A percentile compares a stretch with the other conserved stretches of the same genome.
These are phyloP conservation scores for Myocastor coypus DNA, from an alignment of 2,113 vertebrate species.

Conservation along the genomic window DNA sequence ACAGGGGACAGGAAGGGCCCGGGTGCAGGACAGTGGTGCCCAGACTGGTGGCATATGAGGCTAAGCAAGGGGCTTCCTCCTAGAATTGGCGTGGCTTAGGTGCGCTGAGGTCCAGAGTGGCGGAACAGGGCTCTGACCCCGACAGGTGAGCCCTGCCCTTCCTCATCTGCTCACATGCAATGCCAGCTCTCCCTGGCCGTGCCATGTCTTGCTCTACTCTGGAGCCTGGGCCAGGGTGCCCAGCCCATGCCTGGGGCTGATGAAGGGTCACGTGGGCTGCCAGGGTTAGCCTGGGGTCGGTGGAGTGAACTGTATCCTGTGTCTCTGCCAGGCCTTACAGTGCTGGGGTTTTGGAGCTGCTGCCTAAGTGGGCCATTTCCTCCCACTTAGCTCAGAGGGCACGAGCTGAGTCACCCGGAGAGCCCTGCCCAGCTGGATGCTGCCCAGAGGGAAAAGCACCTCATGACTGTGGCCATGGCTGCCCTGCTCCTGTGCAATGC, in stretches of 20 bases:
- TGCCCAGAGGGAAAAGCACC: not conserved
- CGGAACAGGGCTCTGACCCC: not conserved
- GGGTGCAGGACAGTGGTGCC: not conserved
- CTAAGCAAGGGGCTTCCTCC: fast-evolving
- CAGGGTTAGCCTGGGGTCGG: not conserved
- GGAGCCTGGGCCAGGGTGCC: not conserved
- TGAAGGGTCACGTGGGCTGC: not conserved
- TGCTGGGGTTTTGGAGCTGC: not conserved
- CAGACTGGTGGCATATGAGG: not conserved
- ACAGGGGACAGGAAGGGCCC: too few relatives aligned
- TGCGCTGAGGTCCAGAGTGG: not conserved
- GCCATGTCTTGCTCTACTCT: not conserved
- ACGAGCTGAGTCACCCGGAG: not conserved
- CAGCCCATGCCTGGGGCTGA: not conserved
- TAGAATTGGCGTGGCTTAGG: not conserved
- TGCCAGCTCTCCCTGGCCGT: not conserved
- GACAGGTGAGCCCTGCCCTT: not conserved
- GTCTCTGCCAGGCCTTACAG: not conserved
- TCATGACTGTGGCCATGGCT: not conserved
- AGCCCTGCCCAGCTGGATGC: not conserved
- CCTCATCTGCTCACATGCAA: fast-evolving
- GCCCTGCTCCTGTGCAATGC: not conserved
- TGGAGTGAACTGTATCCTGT: not conserved
- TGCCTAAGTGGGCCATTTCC: not conserved
- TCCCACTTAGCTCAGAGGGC: not conserved